Evolutionary conservation across 1,140 invertebrate species (phyloP).

Genomic region (Diploscapter pachys): DNA sequence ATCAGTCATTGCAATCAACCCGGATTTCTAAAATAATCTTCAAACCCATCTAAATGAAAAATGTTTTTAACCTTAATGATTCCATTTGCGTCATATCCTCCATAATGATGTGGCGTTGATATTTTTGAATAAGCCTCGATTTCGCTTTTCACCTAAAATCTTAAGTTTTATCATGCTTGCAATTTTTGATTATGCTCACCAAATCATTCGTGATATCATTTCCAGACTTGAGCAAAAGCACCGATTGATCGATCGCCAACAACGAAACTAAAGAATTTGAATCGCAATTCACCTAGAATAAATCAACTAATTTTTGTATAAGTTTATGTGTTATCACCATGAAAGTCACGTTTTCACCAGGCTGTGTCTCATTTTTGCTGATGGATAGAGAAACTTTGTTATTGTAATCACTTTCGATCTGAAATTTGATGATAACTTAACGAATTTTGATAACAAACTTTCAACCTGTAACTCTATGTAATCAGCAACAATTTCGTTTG

Average conservation of each 20-base stretch:
- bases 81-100: slow-evolving; percentile 50
- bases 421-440: slow-evolving; percentile 76
- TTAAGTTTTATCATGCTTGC: not conserved
- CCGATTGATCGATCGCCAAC: slow-evolving; percentile 81
- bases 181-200: not conserved
- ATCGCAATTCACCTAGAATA: slow-evolving; percentile 58
- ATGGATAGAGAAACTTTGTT: slow-evolving; percentile 68
- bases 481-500: slow-evolving; percentile 79
- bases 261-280: slow-evolving; percentile 81
- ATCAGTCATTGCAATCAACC: slow-evolving; percentile 55
- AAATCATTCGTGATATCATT: slow-evolving; percentile 65
- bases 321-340: slow-evolving; percentile 64
- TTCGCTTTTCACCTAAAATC: slow-evolving; percentile 4
- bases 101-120: slow-evolving; percentile 29
- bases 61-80: slow-evolving; percentile 47
- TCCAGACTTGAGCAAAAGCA: slow-evolving; percentile 70
- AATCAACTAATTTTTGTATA: too few relatives aligned
- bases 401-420: slow-evolving; percentile 68
- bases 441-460: slow-evolving; percentile 75
- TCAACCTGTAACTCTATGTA: slow-evolving; percentile 71
- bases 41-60: not conserved
- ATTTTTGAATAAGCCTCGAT: slow-evolving; percentile 41
- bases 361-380: slow-evolving; percentile 45
- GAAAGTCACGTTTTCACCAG: slow-evolving; percentile 54
- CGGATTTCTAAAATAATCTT: slow-evolving; percentile 47